Evolutionary conservation across 2,113 vertebrate genomes (phyloP).

Genomic region (Phylloscopus trochilus): DNA sequence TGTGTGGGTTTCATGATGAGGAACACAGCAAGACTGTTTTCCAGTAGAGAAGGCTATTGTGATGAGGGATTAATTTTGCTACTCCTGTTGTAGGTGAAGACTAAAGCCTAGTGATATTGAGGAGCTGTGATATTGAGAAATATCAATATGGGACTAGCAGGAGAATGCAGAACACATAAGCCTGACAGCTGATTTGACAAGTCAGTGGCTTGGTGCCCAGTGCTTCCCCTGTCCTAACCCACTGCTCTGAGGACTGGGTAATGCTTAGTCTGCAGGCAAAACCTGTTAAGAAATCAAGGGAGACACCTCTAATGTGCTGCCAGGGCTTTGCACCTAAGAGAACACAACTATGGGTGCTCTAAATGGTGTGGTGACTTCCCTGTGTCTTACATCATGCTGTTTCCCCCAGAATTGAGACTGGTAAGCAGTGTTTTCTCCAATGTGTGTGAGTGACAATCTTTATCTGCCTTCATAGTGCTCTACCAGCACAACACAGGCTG

Average conservation of each 20-base stretch:
- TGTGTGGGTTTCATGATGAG: not conserved
- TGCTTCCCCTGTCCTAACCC: rapidly evolving
- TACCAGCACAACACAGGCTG: not conserved
- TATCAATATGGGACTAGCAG: not conserved
- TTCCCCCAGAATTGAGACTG: not conserved
- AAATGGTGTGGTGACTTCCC: not conserved
- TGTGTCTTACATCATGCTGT: rapidly evolving
- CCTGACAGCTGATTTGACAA: not conserved
- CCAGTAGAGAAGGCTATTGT: not conserved
- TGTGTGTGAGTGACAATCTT: not conserved
- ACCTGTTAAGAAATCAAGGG: not conserved
- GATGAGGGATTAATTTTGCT: not conserved
- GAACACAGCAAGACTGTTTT: not conserved
- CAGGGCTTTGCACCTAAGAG: not conserved
- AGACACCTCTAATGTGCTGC: not conserved
- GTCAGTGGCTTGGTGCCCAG: not conserved
- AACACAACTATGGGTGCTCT: rapidly evolving
- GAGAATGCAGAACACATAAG: not conserved
- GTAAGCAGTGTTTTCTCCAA: not conserved
- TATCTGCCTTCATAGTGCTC: not conserved
- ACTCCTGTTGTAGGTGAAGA: not conserved
- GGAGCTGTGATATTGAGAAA: not conserved
- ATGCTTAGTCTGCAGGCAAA: not conserved
- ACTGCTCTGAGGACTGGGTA: not conserved
- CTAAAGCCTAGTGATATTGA: not conserved